These are phyloP conservation scores for Castor canadensis DNA, from an alignment of 2,113 vertebrate species.

Conservation along the genomic window DNA sequence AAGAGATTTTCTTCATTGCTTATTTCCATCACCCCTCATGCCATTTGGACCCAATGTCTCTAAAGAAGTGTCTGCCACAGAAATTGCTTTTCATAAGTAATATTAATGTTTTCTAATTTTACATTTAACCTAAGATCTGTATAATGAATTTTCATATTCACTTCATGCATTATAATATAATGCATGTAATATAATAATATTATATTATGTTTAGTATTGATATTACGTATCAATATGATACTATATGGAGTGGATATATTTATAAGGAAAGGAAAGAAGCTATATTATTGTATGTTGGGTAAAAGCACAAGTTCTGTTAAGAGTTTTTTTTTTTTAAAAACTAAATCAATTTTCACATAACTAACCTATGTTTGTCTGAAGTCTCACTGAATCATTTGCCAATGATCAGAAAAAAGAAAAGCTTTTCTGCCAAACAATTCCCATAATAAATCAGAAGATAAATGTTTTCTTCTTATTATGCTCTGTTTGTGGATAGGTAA, in stretches of 20 bases:
- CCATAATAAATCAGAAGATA: not conserved
- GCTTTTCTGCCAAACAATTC: not conserved
- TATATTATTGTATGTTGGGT: not conserved
- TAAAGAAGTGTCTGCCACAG: not conserved
- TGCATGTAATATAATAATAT: too few relatives aligned
- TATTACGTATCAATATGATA: not conserved
- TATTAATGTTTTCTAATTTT: slow-evolving; percentile 11
- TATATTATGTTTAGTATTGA: too few relatives aligned
- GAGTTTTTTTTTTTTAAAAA: not conserved
- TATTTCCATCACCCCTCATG: not conserved
- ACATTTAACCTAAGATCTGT: not conserved
- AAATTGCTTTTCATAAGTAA: not conserved
- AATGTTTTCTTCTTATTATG: not conserved
- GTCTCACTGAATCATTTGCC: not conserved
- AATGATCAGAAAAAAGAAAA: not conserved
- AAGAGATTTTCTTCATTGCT: not conserved
- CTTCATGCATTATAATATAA: not conserved
- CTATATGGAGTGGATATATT: not conserved
- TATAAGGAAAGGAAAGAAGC: not conserved
- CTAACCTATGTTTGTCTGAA: not conserved
- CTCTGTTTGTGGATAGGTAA: not conserved
- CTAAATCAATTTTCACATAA: not conserved
- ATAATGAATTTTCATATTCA: not conserved
- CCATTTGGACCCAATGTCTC: not conserved
- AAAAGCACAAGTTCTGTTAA: not conserved